Evolutionary conservation across 92 coral and sea anemone species (phyloP), one percentile per base, ranked within the genome.

Genomic region (Paramuricea clavata): DNA sequence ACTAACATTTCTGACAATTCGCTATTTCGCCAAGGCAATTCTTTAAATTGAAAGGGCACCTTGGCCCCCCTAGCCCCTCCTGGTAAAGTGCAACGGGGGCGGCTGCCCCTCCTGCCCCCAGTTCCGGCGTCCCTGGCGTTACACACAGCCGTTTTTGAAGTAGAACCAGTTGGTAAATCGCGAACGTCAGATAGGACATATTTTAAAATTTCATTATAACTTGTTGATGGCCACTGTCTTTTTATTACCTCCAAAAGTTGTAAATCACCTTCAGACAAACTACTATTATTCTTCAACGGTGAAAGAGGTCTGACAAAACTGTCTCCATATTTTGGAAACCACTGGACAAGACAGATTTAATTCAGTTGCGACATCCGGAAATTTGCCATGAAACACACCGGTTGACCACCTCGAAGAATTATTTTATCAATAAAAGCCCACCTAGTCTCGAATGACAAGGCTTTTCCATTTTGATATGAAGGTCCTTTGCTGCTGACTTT

Each of bases 281-380:
- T 57, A 72, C 86, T 79, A 19, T n/a, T 57, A 52, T 73, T 85
- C 62, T 79, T 81, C 33, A 59, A 25, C 9, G 84, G 90, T 44
- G 73, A 67, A 7, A 23, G 59, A 69, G 10, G 62, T 69, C 25
- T 27, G 19, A 47, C 83, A 81, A 76, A 47, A 81, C 32, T 72
- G 74, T 25, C 81, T 82, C 91, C 89, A 90, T 12, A 82, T 82
- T 65, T 91, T 91, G 27, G 77, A 76, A 50, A 91, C 92, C 44
- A 44, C 27, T 39, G 82, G 60, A 35, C 62, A 80, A 27, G 69
- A 71, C 32, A 83, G 78, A 9, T 65, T 88, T 35, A 91, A 71
- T 69, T 79, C 81, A 47, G 36, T 78, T 16, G 85, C 89, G 28
- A 88, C 69, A 33, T 88, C 89, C 19, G 47, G 34, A 54, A 69